Conservation (phyloP, 2,888 invertebrate species). For the Patella depressa region DNA sequence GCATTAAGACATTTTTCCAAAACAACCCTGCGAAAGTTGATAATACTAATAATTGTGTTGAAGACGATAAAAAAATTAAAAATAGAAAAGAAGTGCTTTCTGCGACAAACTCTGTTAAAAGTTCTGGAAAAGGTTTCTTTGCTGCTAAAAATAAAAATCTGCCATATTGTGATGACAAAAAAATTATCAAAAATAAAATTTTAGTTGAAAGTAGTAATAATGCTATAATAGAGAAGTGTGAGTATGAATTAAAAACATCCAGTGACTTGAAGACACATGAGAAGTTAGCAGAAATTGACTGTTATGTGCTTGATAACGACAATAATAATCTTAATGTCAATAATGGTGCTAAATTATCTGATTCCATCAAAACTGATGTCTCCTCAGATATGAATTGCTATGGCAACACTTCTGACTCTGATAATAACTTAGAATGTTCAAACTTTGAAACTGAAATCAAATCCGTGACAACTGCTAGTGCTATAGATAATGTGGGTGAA, state of each 20-base stretch:
- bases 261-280: too few relatives aligned
- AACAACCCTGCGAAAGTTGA: not conserved
- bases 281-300: too few relatives aligned
- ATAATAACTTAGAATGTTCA: not conserved
- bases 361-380: not conserved
- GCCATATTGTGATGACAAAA: not conserved
- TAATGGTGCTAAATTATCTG: not conserved
- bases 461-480: not conserved
- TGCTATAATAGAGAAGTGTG: not conserved
- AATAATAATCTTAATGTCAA: not conserved
- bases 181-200: not conserved
- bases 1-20: constrained; percentile 32
- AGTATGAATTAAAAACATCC: too few relatives aligned
- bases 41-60: too few relatives aligned
- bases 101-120: too few relatives aligned
- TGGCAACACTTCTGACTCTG: not conserved
- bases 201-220: not conserved
- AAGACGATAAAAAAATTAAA: too few relatives aligned
- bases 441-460: not conserved
- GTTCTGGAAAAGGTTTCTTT: constrained; percentile 29
- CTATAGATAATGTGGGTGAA: not conserved
- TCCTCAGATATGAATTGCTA: not conserved
- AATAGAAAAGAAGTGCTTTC: too few relatives aligned
- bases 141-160: constrained; percentile 15
- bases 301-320: not conserved